Percentiles rank a stretch among this genome's conserved stretches.
Evolutionary conservation across 2,888 invertebrate species (phyloP).

Genomic region (Pocota personata): DNA sequence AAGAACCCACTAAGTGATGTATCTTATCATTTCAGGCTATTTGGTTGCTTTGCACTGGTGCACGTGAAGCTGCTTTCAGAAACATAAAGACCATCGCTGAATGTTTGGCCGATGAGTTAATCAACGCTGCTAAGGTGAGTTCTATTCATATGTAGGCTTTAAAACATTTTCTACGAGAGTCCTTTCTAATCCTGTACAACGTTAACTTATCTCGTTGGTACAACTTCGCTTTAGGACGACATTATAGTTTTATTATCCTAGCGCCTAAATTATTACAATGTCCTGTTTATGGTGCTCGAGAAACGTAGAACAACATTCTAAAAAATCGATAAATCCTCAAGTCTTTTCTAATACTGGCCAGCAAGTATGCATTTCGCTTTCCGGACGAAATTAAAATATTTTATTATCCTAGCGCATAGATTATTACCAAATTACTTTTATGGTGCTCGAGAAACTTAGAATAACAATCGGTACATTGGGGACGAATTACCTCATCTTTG

Average conservation of each 20-base stretch:
- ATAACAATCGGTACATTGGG: too few species aligned
- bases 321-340: slow-evolving; percentile 77
- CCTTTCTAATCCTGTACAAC: slow-evolving; percentile 75
- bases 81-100: slow-evolving; percentile 99
- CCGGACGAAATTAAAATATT: too few species aligned
- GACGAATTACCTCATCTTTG: too few species aligned
- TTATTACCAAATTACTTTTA: too few species aligned
- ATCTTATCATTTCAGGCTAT: slow-evolving; percentile 87
- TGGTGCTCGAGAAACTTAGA: too few species aligned
- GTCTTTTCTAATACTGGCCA: slow-evolving; percentile 18
- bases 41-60: slow-evolving; percentile 99
- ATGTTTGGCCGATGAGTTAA: slow-evolving; percentile 99
- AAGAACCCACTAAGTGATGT: neutral
- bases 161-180: slow-evolving; percentile 44
- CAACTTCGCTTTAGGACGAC: slow-evolving; percentile 76
- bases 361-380: slow-evolving; percentile 20
- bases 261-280: slow-evolving; percentile 11
- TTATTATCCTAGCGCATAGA: too few species aligned
- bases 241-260: slow-evolving; percentile 61
- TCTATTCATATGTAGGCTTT: slow-evolving; percentile 59
- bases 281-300: slow-evolving; percentile 23
- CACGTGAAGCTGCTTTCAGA: slow-evolving; percentile 99
- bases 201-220: slow-evolving; percentile 46
- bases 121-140: slow-evolving; percentile 97
- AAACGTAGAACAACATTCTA: slow-evolving; percentile 51